Evolutionary conservation across 2,113 vertebrate species (phyloP).

Genomic region (Daphoenositta chrysoptera): DNA sequence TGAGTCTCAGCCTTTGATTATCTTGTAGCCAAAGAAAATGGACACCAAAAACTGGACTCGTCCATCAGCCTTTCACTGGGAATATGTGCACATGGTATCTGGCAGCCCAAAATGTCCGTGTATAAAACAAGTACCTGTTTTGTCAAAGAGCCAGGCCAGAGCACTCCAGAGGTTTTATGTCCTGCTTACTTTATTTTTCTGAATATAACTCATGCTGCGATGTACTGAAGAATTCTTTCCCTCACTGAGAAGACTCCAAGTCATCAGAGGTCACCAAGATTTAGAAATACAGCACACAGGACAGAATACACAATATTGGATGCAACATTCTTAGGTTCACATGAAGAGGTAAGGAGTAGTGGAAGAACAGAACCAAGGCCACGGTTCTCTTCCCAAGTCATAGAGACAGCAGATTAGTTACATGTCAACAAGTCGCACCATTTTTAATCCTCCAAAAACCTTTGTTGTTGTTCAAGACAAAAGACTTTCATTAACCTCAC

Average conservation of each 20-base stretch:
- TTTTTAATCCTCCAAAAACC: not conserved
- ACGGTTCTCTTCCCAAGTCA: not conserved
- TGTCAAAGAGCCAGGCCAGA: not conserved
- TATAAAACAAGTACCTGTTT: not conserved
- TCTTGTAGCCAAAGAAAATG: not conserved
- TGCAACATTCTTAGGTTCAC: not conserved
- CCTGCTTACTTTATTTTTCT: not conserved
- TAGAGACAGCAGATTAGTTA: not conserved
- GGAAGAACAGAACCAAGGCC: not conserved
- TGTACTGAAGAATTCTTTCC: not conserved
- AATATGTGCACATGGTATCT: not conserved
- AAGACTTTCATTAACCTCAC: not conserved
- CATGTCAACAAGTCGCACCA: not conserved
- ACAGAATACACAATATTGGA: not conserved
- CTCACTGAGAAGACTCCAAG: not conserved
- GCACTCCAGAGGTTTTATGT: not conserved
- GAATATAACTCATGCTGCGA: rapidly evolving
- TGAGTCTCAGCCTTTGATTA: not conserved
- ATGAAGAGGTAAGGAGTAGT: not conserved
- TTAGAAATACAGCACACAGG: not conserved
- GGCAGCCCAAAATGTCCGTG: not conserved
- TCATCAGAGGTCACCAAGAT: not conserved
- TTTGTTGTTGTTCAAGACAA: not conserved
- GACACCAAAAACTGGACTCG: not conserved
- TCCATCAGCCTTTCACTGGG: not conserved